Conservation (phyloP, 2,888 invertebrate species). For the Trichacis sp. region DNA sequence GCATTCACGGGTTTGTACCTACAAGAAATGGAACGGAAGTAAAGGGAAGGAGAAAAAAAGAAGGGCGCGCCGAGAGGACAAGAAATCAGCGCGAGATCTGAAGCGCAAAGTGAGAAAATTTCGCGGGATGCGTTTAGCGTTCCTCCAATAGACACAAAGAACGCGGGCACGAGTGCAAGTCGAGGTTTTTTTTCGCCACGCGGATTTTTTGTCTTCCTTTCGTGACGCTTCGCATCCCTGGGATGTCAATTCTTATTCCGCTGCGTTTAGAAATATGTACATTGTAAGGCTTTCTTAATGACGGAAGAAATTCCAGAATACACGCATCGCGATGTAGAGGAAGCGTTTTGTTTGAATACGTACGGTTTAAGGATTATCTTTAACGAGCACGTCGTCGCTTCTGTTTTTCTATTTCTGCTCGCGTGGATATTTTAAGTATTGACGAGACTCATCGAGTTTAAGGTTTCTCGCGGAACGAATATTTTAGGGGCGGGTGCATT, state of each 20-base stretch:
- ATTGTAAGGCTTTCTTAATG: constrained; percentile 67
- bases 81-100: constrained; percentile 53
- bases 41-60: constrained; percentile 30
- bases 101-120: constrained; percentile 55
- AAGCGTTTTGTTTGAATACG: constrained; percentile 58
- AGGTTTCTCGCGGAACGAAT: too few species aligned
- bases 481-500: too few species aligned
- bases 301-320: constrained; percentile 69
- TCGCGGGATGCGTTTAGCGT: constrained; percentile 55
- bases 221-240: constrained; percentile 1
- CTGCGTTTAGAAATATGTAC: constrained; percentile 56
- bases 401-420: constrained; percentile 27
- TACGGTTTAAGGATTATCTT: constrained; percentile 59
- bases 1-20: constrained; percentile 27
- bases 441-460: neutral
- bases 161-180: constrained; percentile 1
- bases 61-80: constrained; percentile 39
- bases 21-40: constrained; percentile 41
- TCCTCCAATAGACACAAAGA: constrained; percentile 58
- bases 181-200: constrained; percentile 28
- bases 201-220: constrained; percentile 47
- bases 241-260: constrained; percentile 49
- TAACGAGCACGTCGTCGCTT: constrained; percentile 53
- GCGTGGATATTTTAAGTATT: neutral
- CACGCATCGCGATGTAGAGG: constrained; percentile 55